phyloP scores from a whole-genome alignment of 2,797 vertebrate species.

The Sebastes miniatus region DNA sequence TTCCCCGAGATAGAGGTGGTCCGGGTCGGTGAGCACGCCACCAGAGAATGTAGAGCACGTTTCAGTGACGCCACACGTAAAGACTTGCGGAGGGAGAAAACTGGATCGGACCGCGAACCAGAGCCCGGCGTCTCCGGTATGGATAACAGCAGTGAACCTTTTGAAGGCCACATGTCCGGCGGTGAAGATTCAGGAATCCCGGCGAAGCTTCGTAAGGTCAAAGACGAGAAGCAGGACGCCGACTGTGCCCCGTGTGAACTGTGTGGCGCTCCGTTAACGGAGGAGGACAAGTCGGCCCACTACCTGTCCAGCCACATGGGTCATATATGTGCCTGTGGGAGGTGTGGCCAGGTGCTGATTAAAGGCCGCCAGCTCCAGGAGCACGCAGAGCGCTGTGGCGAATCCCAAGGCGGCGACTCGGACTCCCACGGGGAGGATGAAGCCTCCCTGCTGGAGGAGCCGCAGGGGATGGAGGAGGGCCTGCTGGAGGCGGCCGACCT shows the following conservation, averaged over 20 bases:
- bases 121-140: constrained; percentile 63
- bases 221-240: constrained; percentile 73
- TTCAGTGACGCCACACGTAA: constrained; percentile 70
- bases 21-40: constrained; percentile 83
- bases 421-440: constrained; percentile 86
- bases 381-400: constrained; percentile 94
- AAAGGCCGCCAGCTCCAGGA: constrained; percentile 97
- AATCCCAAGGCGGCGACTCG: constrained; percentile 87
- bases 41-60: constrained; percentile 81
- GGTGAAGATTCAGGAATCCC: constrained; percentile 66
- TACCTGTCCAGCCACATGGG: constrained; percentile 97
- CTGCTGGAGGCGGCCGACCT: constrained; percentile 81
- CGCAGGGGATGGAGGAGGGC: constrained; percentile 88
- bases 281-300: constrained; percentile 92
- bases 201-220: constrained; percentile 68
- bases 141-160: constrained; percentile 59
- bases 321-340: constrained; percentile 96
- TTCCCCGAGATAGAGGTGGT: constrained; percentile 87
- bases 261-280: constrained; percentile 88
- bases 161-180: constrained; percentile 69
- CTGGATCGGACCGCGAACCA: constrained; percentile 26
- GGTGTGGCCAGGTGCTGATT: constrained; percentile 95
- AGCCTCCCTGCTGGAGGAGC: constrained; percentile 78
- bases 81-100: constrained; percentile 76
- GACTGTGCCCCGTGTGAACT: constrained; percentile 87